Evolutionary conservation across 2,888 invertebrate genomes (phyloP).

Genomic region (Lacanobia wlatinum): DNA sequence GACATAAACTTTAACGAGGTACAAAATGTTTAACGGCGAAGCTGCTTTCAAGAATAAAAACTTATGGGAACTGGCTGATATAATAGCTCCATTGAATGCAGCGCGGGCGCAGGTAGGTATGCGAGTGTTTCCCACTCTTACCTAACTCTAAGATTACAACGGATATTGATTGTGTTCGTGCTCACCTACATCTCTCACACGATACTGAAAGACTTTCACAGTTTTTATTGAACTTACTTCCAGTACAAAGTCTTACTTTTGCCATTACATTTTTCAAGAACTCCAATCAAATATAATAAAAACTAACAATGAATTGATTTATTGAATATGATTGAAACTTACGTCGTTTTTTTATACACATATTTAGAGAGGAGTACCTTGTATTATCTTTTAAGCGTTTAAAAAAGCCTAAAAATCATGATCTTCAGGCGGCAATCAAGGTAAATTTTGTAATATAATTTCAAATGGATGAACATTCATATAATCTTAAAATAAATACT

Average conservation of each 20-base stretch:
- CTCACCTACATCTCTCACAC: conserved; percentile 81
- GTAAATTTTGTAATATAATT: neutral
- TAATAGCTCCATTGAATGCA: conserved; percentile 78
- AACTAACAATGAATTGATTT: too few relatives aligned
- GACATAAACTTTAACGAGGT: conserved; percentile 44
- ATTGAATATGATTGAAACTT: neutral
- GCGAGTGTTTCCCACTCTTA: conserved; percentile 82
- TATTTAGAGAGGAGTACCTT: too few relatives aligned
- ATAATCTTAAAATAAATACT: too few relatives aligned
- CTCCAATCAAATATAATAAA: neutral
- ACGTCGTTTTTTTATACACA: too few relatives aligned
- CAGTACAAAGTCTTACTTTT: conserved; percentile 16
- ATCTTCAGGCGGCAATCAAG: neutral
- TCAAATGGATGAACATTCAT: too few relatives aligned
- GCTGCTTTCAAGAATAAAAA: conserved; percentile 79
- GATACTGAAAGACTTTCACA: conserved; percentile 79
- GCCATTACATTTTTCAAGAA: conserved; percentile 32
- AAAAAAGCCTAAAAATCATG: neutral
- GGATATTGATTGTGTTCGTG: conserved; percentile 86
- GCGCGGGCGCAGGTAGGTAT: conserved; percentile 70
- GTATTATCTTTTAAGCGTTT: too few relatives aligned
- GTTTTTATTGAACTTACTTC: conserved; percentile 74
- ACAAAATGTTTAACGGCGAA: conserved; percentile 48
- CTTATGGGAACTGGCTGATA: conserved; percentile 79
- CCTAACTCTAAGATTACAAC: conserved; percentile 84